phyloP scores from a whole-genome alignment of 2,797 vertebrate species.

The Tapera naevia region DNA sequence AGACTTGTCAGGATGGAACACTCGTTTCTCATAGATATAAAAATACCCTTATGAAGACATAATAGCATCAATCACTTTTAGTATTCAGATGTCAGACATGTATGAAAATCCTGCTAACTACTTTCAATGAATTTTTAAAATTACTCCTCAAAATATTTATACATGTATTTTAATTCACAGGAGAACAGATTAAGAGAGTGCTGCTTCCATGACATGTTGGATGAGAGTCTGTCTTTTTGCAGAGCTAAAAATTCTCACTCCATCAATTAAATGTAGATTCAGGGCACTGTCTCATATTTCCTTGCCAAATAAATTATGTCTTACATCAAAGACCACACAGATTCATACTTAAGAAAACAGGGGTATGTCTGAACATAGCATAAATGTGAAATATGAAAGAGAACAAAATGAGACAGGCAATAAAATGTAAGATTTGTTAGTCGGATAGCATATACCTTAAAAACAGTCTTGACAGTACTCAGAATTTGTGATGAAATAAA shows the following conservation, averaged over 20 bases:
- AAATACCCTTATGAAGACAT: conserved; percentile 62
- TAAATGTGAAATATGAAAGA: conserved; percentile 93
- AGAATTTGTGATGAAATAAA: conserved; percentile 91
- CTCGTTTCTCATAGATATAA: conserved; percentile 41
- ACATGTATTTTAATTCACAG: conserved; percentile 68
- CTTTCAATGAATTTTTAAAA: conserved; percentile 44
- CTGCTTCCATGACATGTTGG: conserved; percentile 49
- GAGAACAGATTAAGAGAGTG: conserved; percentile 78
- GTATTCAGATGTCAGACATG: conserved; percentile 61
- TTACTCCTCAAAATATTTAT: conserved; percentile 52
- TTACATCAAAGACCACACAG: conserved; percentile 87
- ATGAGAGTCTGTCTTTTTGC: conserved; percentile 77
- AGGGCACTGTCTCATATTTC: conserved; percentile 83
- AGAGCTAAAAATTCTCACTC: conserved; percentile 82
- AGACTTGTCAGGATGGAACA: conserved; percentile 55
- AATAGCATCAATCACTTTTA: conserved; percentile 69
- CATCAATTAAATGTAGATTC: conserved; percentile 89
- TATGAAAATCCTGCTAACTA: conserved; percentile 47
- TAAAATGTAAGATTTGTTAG: conserved; percentile 91
- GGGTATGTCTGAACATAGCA: conserved; percentile 83
- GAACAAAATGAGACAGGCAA: conserved; percentile 91
- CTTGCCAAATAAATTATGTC: conserved; percentile 90
- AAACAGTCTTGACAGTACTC: conserved; percentile 86
- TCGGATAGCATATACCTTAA: conserved; percentile 78
- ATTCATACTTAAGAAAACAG: conserved; percentile 87